Percentiles rank a stretch among this genome's conserved stretches.
phyloP scores from a whole-genome alignment of 2,113 vertebrate genomes.

The Amphilophus citrinellus region DNA sequence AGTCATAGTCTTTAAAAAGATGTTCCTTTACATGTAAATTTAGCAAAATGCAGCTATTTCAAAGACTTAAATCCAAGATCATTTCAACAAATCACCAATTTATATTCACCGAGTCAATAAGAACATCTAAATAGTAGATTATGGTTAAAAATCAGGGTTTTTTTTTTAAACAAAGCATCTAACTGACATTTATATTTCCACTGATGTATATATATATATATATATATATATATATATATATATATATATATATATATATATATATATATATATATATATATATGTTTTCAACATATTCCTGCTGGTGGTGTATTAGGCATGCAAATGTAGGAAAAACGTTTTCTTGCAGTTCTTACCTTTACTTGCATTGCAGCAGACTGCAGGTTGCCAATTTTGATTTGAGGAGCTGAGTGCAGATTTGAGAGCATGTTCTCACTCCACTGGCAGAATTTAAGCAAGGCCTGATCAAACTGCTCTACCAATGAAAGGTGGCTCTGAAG shows the following conservation, averaged over 20 bases:
- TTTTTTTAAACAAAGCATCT: too few relatives aligned
- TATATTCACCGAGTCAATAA: too few relatives aligned
- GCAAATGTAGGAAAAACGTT: not conserved
- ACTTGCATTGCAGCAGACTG: slow-evolving; percentile 80
- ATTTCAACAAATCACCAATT: too few relatives aligned
- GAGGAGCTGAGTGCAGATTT: slow-evolving; percentile 85
- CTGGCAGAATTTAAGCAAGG: slow-evolving; percentile 88
- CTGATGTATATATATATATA: not conserved
- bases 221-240: too few relatives aligned
- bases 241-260: not conserved
- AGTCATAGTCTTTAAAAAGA: not conserved
- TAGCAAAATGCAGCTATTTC: not conserved
- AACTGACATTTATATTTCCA: too few relatives aligned
- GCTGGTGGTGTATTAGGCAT: not conserved
- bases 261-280: not conserved
- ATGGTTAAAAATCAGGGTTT: accelerated
- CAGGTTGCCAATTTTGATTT: slow-evolving; percentile 85
- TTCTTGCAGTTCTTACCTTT: slow-evolving; percentile 81
- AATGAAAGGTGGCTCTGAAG: slow-evolving; percentile 86
- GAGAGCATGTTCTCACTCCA: slow-evolving; percentile 91
- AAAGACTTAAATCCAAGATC: not conserved
- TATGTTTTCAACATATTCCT: too few relatives aligned
- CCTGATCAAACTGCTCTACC: slow-evolving; percentile 88
- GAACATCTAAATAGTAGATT: not conserved
- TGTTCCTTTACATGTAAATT: too few relatives aligned